A percentile compares a stretch with the other conserved stretches of the same genome.
Evolutionary conservation across 2,797 vertebrate genomes (phyloP).

Genomic region (Cetoscarus ocellatus): DNA sequence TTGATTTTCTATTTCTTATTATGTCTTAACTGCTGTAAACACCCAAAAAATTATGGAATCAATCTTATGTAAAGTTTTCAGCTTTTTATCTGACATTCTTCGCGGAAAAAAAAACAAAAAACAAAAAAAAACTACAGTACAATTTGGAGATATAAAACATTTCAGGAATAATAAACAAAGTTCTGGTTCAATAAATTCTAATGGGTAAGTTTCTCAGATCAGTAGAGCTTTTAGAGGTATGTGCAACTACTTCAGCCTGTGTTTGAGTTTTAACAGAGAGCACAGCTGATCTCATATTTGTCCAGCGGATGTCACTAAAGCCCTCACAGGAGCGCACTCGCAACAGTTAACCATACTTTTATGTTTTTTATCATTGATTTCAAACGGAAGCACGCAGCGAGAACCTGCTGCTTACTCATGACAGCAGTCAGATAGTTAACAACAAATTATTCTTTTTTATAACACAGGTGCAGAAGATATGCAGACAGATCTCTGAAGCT

Average conservation of each 20-base stretch:
- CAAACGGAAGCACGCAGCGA: background rate
- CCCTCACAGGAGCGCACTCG: conserved; percentile 5
- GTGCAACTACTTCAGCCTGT: background rate
- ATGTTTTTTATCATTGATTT: conserved; percentile 35
- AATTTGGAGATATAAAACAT: no score
- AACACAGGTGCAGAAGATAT: conserved; percentile 31
- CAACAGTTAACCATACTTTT: background rate
- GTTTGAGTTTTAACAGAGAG: conserved; percentile 4
- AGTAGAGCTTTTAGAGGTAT: background rate
- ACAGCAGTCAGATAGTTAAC: conserved; percentile 34
- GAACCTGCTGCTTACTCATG: conserved; percentile 14
- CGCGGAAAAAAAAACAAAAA: no score
- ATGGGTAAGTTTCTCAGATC: no score
- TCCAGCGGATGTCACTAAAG: conserved; percentile 63
- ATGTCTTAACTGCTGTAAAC: no score
- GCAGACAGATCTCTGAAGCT: conserved; percentile 28
- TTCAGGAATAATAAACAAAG: no score
- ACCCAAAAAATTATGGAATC: no score
- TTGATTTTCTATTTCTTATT: no score
- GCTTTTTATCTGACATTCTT: no score
- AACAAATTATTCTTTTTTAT: conserved; percentile 41
- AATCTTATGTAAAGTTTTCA: no score
- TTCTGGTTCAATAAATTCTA: no score
- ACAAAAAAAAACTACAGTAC: no score
- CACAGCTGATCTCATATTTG: conserved; percentile 38